Conservation (phyloP, 2,113 vertebrate species). For the Laticauda colubrina region DNA sequence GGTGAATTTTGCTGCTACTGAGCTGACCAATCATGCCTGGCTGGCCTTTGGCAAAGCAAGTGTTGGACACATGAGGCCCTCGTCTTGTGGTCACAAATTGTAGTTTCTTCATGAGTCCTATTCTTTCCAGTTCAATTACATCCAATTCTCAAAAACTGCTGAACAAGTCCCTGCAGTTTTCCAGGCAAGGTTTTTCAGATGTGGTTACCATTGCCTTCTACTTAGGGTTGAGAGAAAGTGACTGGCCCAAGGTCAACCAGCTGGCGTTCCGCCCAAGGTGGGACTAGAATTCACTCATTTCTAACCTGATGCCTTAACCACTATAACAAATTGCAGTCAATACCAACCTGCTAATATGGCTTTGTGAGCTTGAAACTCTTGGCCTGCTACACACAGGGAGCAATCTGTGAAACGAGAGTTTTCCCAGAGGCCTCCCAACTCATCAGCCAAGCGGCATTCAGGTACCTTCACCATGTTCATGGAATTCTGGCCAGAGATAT, state of each 20-base stretch:
- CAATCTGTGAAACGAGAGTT: conserved; percentile 96
- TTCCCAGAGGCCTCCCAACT: conserved; percentile 95
- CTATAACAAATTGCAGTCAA: background rate
- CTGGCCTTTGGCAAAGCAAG: background rate
- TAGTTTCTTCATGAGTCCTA: background rate
- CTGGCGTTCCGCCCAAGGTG: background rate
- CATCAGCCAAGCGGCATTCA: conserved; percentile 93
- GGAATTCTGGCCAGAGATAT: conserved; percentile 97
- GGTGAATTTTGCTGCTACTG: background rate
- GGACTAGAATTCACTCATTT: background rate
- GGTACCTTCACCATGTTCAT: conserved; percentile 96
- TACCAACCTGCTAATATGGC: conserved; percentile 87
- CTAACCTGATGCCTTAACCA: background rate
- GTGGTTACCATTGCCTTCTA: background rate
- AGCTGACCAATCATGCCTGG: background rate
- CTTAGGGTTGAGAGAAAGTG: background rate
- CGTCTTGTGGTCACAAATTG: background rate
- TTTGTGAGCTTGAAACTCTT: conserved; percentile 91
- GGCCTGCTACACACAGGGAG: conserved; percentile 90
- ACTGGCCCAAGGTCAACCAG: background rate
- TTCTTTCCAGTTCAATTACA: background rate
- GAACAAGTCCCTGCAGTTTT: background rate
- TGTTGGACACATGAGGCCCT: background rate
- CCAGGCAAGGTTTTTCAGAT: background rate
- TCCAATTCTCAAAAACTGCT: background rate